Base-by-base conservation (phyloP, 2,113 vertebrate species). In the Kobus ellipsiprymnus region DNA sequence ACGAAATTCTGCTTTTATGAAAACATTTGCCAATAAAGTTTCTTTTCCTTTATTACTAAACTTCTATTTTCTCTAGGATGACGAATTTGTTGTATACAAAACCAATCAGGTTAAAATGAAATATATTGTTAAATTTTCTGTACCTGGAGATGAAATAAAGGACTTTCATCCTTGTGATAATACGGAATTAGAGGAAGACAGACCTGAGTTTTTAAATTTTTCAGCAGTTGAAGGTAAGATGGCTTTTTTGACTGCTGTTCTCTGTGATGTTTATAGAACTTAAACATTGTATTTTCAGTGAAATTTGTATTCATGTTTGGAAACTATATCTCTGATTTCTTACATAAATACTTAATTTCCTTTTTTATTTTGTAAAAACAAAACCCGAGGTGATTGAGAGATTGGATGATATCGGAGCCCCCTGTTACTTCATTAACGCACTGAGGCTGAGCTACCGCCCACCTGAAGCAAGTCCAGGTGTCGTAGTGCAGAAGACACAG, bases 51-150 rank as follows among this genome's bases (percentile, higher is more conserved):
- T 14, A 29, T 64, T 90, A 2, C 81, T 95, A 44, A 74, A 54
- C 97, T 98, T 98, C 74, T 98, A 1, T 97, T 98, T 96, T 10
- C 19, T 92, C 6, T 98, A 99, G 99, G 99, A 99, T 98, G 99
- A 99, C 77, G 99, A 99, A 98, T 99, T 99, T 95, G 99, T 99
- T 91, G 99, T 99, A 27, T 99, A 99, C 98, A 99, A 99, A 95
- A 98, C 98, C 2, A 99, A 98, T 78, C 99, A 99, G 98, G 98
- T 99, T 97, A 99, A 99, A 98, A 99, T 99, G 74, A 99, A 98
- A 92, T 99, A 99, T 6, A 98, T 99, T 96, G 98, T 99, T 91
- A 99, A 98, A 96, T 99, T 99, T 98, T 98, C 87, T 57, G 3
- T 99, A 12, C 71, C 97, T 94, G 99, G 98, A 48, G 99, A 99